Conservation (phyloP, 2,797 vertebrate genomes). For the Acanthornis magna region DNA sequence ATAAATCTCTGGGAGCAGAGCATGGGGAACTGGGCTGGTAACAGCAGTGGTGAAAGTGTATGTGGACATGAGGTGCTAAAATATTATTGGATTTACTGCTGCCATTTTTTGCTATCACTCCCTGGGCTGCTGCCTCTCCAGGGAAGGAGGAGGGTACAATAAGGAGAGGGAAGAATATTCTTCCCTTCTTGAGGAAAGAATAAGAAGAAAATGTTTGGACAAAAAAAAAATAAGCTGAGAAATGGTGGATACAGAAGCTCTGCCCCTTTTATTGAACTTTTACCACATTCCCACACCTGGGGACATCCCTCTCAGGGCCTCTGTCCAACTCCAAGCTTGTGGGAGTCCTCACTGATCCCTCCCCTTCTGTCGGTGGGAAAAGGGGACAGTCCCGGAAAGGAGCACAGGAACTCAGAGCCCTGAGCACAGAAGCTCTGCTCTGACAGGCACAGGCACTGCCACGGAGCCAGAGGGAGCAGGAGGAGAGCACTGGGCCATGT, state of each 20-base stretch:
- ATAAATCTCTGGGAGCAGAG: neutral
- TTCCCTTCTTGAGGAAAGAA: neutral
- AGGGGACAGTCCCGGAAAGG: neutral
- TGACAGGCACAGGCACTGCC: neutral
- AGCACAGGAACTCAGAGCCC: neutral
- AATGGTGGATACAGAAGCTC: neutral
- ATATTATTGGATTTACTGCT: neutral
- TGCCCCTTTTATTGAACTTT: neutral
- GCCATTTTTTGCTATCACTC: neutral
- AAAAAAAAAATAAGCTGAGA: neutral
- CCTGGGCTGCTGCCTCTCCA: neutral
- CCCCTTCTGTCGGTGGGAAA: neutral
- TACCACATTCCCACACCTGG: fast-evolving
- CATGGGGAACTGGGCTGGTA: fast-evolving
- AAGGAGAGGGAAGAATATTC: too few species aligned
- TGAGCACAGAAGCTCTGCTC: neutral
- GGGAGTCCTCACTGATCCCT: neutral
- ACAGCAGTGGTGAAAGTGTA: neutral
- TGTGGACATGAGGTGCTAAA: neutral
- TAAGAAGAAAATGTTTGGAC: fast-evolving
- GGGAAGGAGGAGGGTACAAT: too few species aligned
- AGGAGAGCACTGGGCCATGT: neutral
- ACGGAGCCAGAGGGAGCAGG: neutral
- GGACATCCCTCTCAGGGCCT: neutral
- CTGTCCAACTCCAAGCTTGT: neutral